phyloP scores from a whole-genome alignment of 2,888 invertebrate genomes.

The Apocheima hispidaria region DNA sequence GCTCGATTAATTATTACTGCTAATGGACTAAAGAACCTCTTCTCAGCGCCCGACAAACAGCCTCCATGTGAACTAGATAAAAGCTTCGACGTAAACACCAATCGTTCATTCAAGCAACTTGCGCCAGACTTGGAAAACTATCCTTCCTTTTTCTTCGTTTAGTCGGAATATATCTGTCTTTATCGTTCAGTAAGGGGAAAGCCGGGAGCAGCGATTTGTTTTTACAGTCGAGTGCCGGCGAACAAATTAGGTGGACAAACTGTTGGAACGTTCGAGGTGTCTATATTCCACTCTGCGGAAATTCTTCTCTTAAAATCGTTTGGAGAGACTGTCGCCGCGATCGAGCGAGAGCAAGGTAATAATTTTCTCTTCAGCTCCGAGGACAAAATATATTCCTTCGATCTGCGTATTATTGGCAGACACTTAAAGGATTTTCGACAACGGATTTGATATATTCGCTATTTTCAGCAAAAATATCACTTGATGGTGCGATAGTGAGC shows the following conservation, averaged over 20 bases:
- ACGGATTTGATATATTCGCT: conserved; percentile 54
- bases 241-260: conserved; percentile 86
- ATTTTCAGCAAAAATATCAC: conserved; percentile 1
- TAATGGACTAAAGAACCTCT: conserved; percentile 78
- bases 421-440: conserved; percentile 66
- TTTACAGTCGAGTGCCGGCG: conserved; percentile 83
- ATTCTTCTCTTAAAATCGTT: conserved; percentile 78
- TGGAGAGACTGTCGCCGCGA: conserved; percentile 70
- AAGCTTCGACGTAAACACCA: conserved; percentile 76
- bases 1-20: conserved; percentile 80
- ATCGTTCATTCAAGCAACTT: conserved; percentile 76
- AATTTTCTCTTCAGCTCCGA: conserved; percentile 73
- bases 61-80: conserved; percentile 75
- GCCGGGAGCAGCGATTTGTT: conserved; percentile 82
- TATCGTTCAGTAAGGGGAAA: conserved; percentile 73
- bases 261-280: conserved; percentile 83
- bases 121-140: conserved; percentile 66
- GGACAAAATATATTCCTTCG: conserved; percentile 66
- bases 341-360: conserved; percentile 74
- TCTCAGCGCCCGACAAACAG: conserved; percentile 75
- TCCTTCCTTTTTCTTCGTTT: conserved; percentile 67
- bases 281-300: conserved; percentile 78
- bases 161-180: conserved; percentile 71
- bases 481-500: not conserved
- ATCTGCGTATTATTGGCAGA: conserved; percentile 72